Conservation (phyloP, 2,797 vertebrate genomes). For the Amblyraja radiata region DNA sequence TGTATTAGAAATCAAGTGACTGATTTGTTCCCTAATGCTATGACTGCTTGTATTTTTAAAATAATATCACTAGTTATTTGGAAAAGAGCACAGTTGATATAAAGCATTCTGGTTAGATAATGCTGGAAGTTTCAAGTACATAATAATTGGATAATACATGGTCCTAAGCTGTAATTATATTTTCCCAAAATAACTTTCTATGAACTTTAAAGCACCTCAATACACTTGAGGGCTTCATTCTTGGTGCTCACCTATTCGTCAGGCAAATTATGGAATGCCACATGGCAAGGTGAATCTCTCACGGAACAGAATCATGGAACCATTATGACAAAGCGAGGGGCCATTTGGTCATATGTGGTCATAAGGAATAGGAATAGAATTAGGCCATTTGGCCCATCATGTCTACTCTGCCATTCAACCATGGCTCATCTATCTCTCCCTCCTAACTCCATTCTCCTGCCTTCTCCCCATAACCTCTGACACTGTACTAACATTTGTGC, state of each 20-base stretch:
- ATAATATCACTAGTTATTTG: background rate
- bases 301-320: background rate
- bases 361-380: no score
- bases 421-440: no score
- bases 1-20: background rate
- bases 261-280: no score
- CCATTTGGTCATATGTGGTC: background rate
- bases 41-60: background rate
- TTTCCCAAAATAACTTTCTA: background rate
- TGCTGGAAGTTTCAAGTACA: background rate
- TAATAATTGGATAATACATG: background rate
- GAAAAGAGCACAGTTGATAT: background rate
- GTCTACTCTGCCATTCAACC: background rate
- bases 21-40: background rate
- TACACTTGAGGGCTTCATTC: background rate
- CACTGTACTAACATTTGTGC: no score
- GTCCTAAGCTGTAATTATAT: background rate
- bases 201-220: background rate
- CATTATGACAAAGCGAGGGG: background rate
- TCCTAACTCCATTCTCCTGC: no score
- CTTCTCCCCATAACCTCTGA: no score
- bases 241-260: background rate
- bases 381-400: background rate
- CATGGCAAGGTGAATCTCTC: no score
- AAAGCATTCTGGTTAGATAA: background rate